Base-by-base conservation (phyloP, 1,140 invertebrate species). In the Calosoma granatense region DNA sequence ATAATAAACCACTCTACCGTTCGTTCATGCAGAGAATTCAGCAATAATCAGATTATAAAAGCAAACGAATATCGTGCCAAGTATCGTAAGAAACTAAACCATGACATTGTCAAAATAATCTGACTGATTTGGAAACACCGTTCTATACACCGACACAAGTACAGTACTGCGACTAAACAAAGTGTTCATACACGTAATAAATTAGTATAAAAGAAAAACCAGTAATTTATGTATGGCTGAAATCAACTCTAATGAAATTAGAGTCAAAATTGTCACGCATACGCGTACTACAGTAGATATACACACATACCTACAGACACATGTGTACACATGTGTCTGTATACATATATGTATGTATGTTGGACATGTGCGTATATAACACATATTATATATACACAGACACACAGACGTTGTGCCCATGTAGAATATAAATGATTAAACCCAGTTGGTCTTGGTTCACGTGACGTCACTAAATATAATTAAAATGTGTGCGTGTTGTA, bases 401-500 rank as follows among this genome's bases (percentile, higher is more conserved):
- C 17, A 51, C 17, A 51, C 17, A 51, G 6, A 51, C n/a, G n/a
- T 36, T 36, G n/a, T 36, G n/a, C 6, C 26, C n/a, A 36, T 36
- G n/a, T 36, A 36, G 26, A 36, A 36, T 9, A 36, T 9, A 36
- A 36, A n/a, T n/a, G 6, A 36, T 36, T 20, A 21, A 47, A 11
- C 56, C 55, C 58, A 60, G 61, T 58, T 57, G 56, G 60, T 59
- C 61, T 59, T 61, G 59, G 53, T 59, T 51, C 57, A 52, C n/a
- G 54, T 63, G 61, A 63, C 61, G 58, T 63, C 61, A 63, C 6
- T 9, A 22, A 12, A 55, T 61, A 63, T 63, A 63, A 63, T 63
- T 63, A 63, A 61, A 63, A 53, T 20, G 3, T 20, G 9, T 53
- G 59, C 47, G 60, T 62, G 58, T 59, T 60, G 61, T 57, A 62